A percentile compares a stretch with the other conserved stretches of the same genome.
These are phyloP conservation scores for Poeciliopsis gracilis DNA, from an alignment of 2,797 vertebrate genomes.

Conservation along the genomic window DNA sequence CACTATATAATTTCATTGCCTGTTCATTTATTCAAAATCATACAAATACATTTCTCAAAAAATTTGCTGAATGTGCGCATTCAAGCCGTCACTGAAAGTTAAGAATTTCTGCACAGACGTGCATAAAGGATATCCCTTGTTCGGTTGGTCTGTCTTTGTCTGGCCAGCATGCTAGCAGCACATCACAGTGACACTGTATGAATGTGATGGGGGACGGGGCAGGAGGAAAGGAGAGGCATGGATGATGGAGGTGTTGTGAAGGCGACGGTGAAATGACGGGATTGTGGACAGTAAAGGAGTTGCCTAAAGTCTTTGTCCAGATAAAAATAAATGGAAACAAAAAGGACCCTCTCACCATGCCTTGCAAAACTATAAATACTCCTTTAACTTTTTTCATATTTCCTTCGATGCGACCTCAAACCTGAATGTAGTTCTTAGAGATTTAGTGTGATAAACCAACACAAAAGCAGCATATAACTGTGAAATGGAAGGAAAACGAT, in stretches of 20 bases:
- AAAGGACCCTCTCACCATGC: constrained; percentile 19
- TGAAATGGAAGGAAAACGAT: background rate
- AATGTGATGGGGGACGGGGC: constrained; percentile 51
- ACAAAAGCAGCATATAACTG: background rate
- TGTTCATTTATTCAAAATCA: constrained; percentile 51
- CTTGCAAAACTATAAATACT: constrained; percentile 8
- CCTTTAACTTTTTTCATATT: background rate
- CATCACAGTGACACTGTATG: constrained; percentile 79
- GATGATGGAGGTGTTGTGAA: constrained; percentile 33
- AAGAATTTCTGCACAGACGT: constrained; percentile 55
- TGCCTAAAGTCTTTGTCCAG: constrained; percentile 37
- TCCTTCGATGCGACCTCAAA: background rate
- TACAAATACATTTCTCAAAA: constrained; percentile 56
- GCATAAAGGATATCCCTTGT: constrained; percentile 64
- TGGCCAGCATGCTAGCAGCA: constrained; percentile 54
- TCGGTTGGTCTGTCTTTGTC: constrained; percentile 49
- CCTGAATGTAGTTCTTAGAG: background rate
- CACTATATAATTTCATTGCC: constrained; percentile 38
- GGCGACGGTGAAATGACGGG: constrained; percentile 42
- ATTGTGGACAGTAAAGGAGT: constrained; percentile 48
- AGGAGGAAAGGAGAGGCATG: constrained; percentile 39
- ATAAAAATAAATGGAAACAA: constrained; percentile 28
- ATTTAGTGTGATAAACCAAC: background rate
- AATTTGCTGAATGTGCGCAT: constrained; percentile 40
- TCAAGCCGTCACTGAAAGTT: constrained; percentile 44